phyloP scores from a whole-genome alignment of 2,113 vertebrate species.

The Argyrosomus japonicus region DNA sequence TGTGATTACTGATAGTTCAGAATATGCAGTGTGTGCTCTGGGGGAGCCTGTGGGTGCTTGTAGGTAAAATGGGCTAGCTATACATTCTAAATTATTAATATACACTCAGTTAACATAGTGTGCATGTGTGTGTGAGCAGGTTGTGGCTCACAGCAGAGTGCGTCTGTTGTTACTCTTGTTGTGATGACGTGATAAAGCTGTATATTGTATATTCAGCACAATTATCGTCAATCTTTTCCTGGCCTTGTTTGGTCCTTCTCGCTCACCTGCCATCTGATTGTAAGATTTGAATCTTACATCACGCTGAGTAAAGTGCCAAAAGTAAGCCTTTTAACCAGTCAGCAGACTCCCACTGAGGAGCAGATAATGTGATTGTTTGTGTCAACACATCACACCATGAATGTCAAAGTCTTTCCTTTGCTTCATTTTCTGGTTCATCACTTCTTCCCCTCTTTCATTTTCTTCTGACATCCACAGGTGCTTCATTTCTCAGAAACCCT shows the following conservation, averaged over 20 bases:
- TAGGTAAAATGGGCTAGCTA: neutral
- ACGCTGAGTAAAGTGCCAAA: conserved; percentile 22
- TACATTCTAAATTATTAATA: conserved; percentile 37
- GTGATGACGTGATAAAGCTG: neutral
- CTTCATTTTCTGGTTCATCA: neutral
- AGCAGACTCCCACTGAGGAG: neutral
- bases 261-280: neutral
- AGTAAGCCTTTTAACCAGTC: neutral
- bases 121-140: neutral
- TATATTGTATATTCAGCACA: neutral
- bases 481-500: neutral
- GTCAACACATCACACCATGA: neutral
- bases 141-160: neutral
- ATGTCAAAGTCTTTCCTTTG: neutral
- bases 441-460: neutral
- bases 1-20: neutral
- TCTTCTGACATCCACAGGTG: neutral
- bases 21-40: neutral
- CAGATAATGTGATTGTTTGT: neutral
- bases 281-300: neutral
- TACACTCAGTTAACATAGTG: conserved; percentile 13
- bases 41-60: neutral
- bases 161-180: neutral
- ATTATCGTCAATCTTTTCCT: neutral
- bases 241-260: too few relatives aligned